phyloP scores from a whole-genome alignment of 2,797 vertebrate genomes.

The Mus minutoides region DNA sequence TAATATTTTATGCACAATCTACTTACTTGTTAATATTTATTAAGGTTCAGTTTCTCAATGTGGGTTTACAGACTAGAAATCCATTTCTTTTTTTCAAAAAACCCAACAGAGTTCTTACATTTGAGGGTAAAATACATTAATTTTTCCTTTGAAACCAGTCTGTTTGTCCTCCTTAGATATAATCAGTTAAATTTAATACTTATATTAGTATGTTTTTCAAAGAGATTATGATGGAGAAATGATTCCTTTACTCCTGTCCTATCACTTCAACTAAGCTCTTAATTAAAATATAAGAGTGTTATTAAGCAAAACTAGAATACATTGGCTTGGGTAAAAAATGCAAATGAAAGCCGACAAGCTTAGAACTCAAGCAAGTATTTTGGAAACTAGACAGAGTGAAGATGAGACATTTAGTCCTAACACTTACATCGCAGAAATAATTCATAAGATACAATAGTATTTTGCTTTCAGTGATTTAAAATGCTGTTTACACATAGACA shows the following conservation, averaged over 20 bases:
- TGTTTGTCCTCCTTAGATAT: background rate
- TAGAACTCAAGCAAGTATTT: background rate
- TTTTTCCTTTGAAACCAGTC: rapidly evolving
- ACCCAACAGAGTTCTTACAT: background rate
- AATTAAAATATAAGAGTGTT: constrained; percentile 7
- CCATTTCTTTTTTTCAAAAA: background rate
- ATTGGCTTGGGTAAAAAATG: background rate
- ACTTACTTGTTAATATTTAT: background rate
- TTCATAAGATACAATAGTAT: background rate
- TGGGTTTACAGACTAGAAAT: background rate
- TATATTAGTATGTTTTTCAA: background rate
- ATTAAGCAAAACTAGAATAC: background rate
- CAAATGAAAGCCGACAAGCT: background rate
- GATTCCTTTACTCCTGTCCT: background rate
- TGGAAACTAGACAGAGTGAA: background rate
- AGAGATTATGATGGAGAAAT: background rate
- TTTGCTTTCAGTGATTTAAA: constrained; percentile 40
- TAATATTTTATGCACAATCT: background rate
- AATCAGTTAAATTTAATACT: background rate
- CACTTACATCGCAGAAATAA: background rate
- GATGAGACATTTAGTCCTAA: constrained; percentile 1
- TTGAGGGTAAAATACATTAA: background rate
- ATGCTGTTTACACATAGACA: background rate
- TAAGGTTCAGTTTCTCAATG: background rate
- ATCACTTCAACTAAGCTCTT: background rate